Evolutionary conservation across 1,140 invertebrate genomes (phyloP).

Genomic region (Belonocnema kinseyi): DNA sequence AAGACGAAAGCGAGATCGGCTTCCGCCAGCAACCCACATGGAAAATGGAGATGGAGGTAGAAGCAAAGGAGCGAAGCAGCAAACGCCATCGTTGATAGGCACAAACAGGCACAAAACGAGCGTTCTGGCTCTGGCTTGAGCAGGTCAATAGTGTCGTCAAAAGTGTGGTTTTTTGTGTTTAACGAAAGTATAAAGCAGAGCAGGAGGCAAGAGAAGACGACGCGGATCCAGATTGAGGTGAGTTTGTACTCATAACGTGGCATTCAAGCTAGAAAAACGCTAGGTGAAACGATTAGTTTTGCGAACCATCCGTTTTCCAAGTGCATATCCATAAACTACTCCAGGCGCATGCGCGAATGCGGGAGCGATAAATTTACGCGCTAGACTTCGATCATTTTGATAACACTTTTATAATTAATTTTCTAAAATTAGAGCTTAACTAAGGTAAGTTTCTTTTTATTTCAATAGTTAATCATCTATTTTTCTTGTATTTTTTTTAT

Average conservation of each 20-base stretch:
- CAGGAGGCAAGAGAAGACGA: conserved; percentile 33
- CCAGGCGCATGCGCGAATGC: conserved; percentile 61
- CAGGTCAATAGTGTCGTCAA: conserved; percentile 39
- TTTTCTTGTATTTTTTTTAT: too few species aligned
- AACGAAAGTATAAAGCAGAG: conserved; percentile 43
- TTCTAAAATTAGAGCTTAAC: background rate
- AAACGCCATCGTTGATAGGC: conserved; percentile 65
- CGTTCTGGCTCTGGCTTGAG: conserved; percentile 45
- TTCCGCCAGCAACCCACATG: conserved; percentile 53
- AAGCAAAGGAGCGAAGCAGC: conserved; percentile 57
- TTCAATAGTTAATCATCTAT: background rate
- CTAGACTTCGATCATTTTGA: conserved; percentile 32
- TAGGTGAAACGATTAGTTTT: conserved; percentile 42
- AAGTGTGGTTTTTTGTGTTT: conserved; percentile 54
- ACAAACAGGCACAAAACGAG: conserved; percentile 1
- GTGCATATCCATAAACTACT: conserved; percentile 47
- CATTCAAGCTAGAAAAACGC: conserved; percentile 42
- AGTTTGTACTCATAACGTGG: conserved; percentile 36
- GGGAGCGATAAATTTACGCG: conserved; percentile 56
- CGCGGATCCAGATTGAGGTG: conserved; percentile 39
- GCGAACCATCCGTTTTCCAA: conserved; percentile 56
- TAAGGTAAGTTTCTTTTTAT: background rate
- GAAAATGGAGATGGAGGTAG: conserved; percentile 68
- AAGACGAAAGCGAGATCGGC: conserved; percentile 42
- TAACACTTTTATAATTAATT: conserved; percentile 10